phyloP scores from a whole-genome alignment of 2,797 vertebrate species.

The Myiotriccus ornatus region DNA sequence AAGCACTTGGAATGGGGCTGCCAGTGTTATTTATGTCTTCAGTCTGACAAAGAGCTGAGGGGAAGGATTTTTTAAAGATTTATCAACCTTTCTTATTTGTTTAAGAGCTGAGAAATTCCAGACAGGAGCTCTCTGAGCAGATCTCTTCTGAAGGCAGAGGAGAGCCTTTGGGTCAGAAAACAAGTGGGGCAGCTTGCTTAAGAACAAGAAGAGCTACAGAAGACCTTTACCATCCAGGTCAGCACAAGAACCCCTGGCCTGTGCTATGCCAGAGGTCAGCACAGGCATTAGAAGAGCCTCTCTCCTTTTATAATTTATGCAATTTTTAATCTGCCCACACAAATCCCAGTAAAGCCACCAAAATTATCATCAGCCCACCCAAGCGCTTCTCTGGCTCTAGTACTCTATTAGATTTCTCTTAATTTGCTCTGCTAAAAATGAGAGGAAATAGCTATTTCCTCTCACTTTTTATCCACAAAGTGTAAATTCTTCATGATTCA shows the following conservation, averaged over 20 bases:
- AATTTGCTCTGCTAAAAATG: not conserved
- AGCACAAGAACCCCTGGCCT: not conserved
- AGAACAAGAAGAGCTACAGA: not conserved
- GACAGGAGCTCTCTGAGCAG: not conserved
- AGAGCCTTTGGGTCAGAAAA: not conserved
- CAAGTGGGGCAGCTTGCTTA: not conserved
- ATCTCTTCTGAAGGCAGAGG: not conserved
- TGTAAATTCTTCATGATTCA: not conserved
- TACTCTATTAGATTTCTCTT: not conserved
- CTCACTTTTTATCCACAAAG: not conserved
- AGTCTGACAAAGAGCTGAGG: not conserved
- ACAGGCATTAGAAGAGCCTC: not conserved
- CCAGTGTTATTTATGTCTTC: not conserved
- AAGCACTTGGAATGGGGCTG: not conserved
- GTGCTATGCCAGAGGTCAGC: not conserved
- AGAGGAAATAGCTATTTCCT: not conserved
- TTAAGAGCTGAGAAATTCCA: constrained; percentile 6
- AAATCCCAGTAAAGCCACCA: not conserved
- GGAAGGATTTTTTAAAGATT: constrained; percentile 35
- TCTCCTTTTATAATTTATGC: not conserved
- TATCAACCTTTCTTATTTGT: not conserved
- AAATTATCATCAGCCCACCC: not conserved
- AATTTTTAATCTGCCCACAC: not conserved
- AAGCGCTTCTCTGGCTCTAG: not conserved
- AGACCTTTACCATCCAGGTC: not conserved